Percentiles rank a stretch among this genome's conserved stretches.
phyloP scores from a whole-genome alignment of 2,797 vertebrate genomes.

The Microchirus variegatus region DNA sequence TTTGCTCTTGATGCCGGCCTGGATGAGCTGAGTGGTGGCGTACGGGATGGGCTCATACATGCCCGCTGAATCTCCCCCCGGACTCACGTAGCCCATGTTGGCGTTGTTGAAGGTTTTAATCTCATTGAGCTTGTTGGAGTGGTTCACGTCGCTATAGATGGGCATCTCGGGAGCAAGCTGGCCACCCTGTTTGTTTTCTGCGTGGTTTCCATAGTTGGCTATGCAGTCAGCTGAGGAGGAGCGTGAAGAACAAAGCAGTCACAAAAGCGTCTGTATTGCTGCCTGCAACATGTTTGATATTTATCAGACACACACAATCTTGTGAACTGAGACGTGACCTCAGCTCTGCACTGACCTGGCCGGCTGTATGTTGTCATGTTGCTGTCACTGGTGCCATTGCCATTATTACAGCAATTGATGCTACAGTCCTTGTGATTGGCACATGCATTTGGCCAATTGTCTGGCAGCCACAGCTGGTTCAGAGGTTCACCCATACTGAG shows the following conservation, averaged over 20 bases:
- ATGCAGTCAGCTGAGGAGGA: constrained; percentile 90
- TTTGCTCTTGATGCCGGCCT: constrained; percentile 86
- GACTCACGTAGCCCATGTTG: constrained; percentile 89
- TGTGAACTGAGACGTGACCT: not conserved
- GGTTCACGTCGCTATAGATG: constrained; percentile 94
- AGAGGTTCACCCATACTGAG: constrained; percentile 91
- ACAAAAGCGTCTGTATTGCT: constrained; percentile 6
- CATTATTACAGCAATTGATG: constrained; percentile 92
- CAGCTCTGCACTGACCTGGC: constrained; percentile 83
- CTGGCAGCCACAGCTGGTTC: constrained; percentile 91
- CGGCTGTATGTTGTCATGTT: constrained; percentile 95
- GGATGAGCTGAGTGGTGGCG: constrained; percentile 95
- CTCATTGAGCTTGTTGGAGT: constrained; percentile 94
- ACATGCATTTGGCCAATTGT: constrained; percentile 93
- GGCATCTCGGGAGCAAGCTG: constrained; percentile 90
- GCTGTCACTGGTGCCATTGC: constrained; percentile 92
- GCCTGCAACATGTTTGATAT: not conserved
- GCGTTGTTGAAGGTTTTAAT: constrained; percentile 95
- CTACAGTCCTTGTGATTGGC: constrained; percentile 93
- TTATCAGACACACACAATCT: not conserved
- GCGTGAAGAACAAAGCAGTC: constrained; percentile 41
- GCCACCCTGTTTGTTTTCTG: constrained; percentile 91
- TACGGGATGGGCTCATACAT: constrained; percentile 90
- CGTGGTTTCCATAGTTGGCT: constrained; percentile 94
- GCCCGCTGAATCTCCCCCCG: constrained; percentile 78